Base-by-base conservation (phyloP, 2,888 invertebrate genomes). In the Drosophila algonquin region DNA sequence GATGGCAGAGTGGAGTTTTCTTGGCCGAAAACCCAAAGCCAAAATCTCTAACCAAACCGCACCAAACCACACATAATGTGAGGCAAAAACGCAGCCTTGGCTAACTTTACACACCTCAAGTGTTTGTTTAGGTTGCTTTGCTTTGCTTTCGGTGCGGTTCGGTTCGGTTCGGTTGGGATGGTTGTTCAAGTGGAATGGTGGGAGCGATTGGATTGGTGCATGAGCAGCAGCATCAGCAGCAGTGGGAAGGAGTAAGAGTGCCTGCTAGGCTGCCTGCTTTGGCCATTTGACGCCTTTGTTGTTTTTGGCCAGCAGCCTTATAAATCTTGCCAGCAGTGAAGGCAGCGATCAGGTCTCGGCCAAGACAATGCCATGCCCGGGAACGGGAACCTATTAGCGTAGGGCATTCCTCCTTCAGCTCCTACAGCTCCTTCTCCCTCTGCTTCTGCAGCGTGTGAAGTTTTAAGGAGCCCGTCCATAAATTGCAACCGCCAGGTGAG, bases 31-130 rank as follows among this genome's bases (percentile, higher is more conserved):
- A 58, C 64, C 65, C 54, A 74, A 81, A 87, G 89, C 89, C 85
- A 68, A 86, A 86, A 81, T 89, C 78, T 80, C 45, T 57, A 68
- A 68, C 69, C 67, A 24, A 35, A 35, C 40, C 40, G n/a, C 40
- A 40, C 40, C 40, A 40, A 81, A 81, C 81, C 81, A 71, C 89
- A 72, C 81, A 83, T 87, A 88, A 88, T 84, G 84, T 79, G 81
- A 87, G 81, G 63, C 67, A 63, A 81, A 79, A 87, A 80, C 81
- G 73, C 79, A 79, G 76, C 65, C 75, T 63, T 73, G 85, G 89
- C 85, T 76, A 85, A 85, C 89, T 85, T 85, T 89, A 80, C 89
- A 87, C 85, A 86, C 87, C 89, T 87, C 89, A 81, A 86, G 89
- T 86, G 85, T 86, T 86, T 86, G 85, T 86, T 86, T 86, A 86